Evolutionary conservation across 2,888 invertebrate genomes (phyloP), one percentile per base, ranked within the genome.

Genomic region (Mesoligia furuncula): DNA sequence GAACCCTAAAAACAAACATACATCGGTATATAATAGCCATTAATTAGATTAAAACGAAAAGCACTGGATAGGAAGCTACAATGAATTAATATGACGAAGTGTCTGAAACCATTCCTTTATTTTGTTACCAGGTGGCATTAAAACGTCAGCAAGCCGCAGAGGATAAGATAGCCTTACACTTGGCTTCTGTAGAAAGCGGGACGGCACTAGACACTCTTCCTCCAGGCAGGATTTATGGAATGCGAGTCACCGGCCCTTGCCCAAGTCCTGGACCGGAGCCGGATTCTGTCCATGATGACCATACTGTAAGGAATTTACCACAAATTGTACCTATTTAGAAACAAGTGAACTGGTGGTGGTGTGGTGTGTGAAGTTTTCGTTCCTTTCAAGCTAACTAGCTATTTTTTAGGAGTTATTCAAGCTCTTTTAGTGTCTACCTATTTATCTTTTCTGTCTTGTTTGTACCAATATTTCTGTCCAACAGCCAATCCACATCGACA

Each of bases 131-230:
- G 99, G 99, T 99, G 42, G 99, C 99, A 6, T 94, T 99, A 77
- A 99, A 99, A 95, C 97, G 99, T 24, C 99, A 99, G 93, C 99
- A 99, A 96, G 99, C 99, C 0, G 99, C 99, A 0, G 99, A 99
- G 96, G 99, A 99, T 93, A 99, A 99, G 75, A 99, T 99, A 87
- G 99, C 99, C 0, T 96, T 99, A 77, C 99, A 99, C 73, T 97
- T 99, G 90, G 98, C 99, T 31, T 98, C 99, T n/a, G 97, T 97
- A 20, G 96, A 97, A 84, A 96, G 95, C 51, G 97, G 97, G 0
- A 95, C 96, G 0, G 90, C 95, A 0, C 78, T 96, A 80, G 98
- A 99, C 61, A 97, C 98, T 54, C 96, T 99, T 77, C 99, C 99
- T 5, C 98, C 98, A 61, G 99, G 99, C 2, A 98, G 99, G 57